Conservation (phyloP, 2,797 vertebrate genomes). For the Tolypeutes matacus region DNA sequence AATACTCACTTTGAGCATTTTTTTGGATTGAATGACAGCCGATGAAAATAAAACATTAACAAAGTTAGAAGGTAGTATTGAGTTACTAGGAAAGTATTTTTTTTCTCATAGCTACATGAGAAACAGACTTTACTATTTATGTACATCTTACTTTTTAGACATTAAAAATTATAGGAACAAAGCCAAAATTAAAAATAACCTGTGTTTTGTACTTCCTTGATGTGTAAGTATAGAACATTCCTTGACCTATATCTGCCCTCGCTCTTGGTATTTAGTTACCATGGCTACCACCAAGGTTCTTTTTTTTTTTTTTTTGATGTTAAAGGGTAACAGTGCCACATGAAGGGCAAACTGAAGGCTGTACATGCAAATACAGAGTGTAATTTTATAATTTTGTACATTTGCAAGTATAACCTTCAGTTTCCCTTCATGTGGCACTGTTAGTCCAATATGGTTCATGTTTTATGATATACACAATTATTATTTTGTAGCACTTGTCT, state of each 20-base stretch:
- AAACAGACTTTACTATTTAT: constrained; percentile 79
- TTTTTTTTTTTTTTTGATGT: constrained; percentile 34
- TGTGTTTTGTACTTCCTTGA: constrained; percentile 76
- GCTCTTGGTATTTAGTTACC: constrained; percentile 66
- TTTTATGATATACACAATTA: neutral
- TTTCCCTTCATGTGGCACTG: neutral
- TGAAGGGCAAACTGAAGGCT: constrained; percentile 12
- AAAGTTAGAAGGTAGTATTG: constrained; percentile 77
- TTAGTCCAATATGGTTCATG: neutral
- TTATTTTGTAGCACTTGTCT: neutral
- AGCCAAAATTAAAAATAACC: constrained; percentile 84
- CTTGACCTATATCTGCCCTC: constrained; percentile 67
- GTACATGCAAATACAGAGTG: neutral
- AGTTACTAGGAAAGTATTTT: constrained; percentile 82
- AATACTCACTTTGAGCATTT: constrained; percentile 75
- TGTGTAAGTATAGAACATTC: constrained; percentile 75
- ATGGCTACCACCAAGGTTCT: constrained; percentile 38
- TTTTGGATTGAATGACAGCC: constrained; percentile 71
- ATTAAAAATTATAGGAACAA: constrained; percentile 68
- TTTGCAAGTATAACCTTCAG: neutral
- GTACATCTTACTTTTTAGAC: constrained; percentile 77
- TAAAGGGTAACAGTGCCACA: neutral
- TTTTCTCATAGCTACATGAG: constrained; percentile 79
- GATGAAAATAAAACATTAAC: constrained; percentile 76
- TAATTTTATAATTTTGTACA: neutral